Base-by-base conservation (phyloP, 1,140 invertebrate genomes). In the Drosophila aff. region DNA sequence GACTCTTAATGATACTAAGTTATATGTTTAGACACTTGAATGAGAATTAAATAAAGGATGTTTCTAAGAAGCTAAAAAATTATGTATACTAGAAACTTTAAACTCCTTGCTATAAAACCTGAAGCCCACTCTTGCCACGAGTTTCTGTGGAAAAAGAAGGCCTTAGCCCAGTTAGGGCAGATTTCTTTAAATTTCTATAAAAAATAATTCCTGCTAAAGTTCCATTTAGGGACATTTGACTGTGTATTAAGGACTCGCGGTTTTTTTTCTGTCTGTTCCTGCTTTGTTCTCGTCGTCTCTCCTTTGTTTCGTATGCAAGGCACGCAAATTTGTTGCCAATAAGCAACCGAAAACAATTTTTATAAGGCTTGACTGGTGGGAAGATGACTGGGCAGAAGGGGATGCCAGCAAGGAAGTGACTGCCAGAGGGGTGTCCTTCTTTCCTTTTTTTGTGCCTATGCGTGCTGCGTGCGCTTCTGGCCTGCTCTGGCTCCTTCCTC, bases 301-400 rank as follows among this genome's bases (percentile, higher is more conserved):
- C 15, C 58, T 63, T 40, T 58, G 43, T 77, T 84, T 50, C 62
- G 82, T 76, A 84, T 84, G 82, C 82, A 84, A 66, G 57, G 78
- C 82, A 84, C 82, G 82, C 82, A 84, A 84, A 84, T 84, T 84
- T 84, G 82, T 85, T 85, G 82, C 82, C 82, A 84, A 84, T 84
- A 84, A 85, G 82, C 78, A 78, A 64, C 66, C 82, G 82, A 84
- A 84, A 84, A 84, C 82, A 84, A 84, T 84, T 81, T 84, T 84
- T 84, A 84, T 84, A 85, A 63, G 64, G 60, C 63, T 43, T 64
- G 59, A 43, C 65, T 69, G 26, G 62, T 15, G 16, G 52, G 26
- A 13, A 73, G 66, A 73, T 72, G 69, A 43, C 67, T 41, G 46
- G 31, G n/a, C n/a, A 18, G 18, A 52, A n/a, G 28, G 15, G 21